A percentile compares a stretch with the other conserved stretches of the same genome.
Conservation (phyloP, 2,888 invertebrate genomes). For the Adelognathus sp. region DNA sequence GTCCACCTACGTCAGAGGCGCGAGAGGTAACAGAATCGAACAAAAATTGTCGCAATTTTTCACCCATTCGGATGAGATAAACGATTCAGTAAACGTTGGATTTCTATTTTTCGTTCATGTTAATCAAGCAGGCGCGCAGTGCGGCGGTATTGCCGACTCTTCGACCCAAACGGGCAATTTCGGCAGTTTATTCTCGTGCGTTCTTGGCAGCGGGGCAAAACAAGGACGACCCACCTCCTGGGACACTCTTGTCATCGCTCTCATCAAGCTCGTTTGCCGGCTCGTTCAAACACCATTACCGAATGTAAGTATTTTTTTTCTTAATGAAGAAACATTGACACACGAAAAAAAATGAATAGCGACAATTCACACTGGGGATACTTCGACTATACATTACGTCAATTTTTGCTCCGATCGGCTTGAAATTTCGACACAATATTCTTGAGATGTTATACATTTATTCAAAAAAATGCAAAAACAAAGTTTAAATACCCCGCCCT, state of each 20-base stretch:
- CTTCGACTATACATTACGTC: no score
- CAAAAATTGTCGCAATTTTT: no score
- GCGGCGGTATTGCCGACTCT: constrained; percentile 78
- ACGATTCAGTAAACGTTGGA: neutral
- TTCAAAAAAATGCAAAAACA: no score
- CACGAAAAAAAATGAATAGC: neutral
- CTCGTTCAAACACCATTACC: constrained; percentile 85
- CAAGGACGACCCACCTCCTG: constrained; percentile 87
- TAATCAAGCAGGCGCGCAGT: constrained; percentile 75
- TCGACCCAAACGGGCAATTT: constrained; percentile 84
- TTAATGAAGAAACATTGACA: constrained; percentile 1
- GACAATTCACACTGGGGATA: no score
- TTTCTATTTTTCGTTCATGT: neutral
- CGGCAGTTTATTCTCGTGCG: constrained; percentile 90
- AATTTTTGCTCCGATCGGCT: no score
- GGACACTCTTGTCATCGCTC: constrained; percentile 87
- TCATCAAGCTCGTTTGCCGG: constrained; percentile 87
- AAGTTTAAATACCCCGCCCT: no score
- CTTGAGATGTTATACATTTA: no score
- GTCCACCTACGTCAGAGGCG: constrained; percentile 76
- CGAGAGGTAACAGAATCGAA: no score
- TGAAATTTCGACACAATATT: no score
- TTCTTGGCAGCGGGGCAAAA: constrained; percentile 85
- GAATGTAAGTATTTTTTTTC: constrained; percentile 73
- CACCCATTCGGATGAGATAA: no score